Evolutionary conservation across 1,140 invertebrate genomes (phyloP), one percentile per base, ranked within the genome.

Genomic region (Zophobas atratus): DNA sequence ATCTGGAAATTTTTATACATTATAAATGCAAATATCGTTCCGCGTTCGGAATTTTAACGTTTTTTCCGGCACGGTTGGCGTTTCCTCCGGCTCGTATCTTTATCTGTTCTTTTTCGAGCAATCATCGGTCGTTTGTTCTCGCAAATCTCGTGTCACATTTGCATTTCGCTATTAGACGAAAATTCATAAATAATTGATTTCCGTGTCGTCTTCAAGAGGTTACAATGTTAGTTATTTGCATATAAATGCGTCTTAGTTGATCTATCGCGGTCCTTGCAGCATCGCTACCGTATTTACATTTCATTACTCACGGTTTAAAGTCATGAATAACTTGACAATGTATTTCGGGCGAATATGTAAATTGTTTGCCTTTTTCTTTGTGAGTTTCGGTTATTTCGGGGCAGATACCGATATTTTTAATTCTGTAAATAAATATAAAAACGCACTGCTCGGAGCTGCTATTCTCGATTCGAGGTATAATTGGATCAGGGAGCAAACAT

Each of bases 31-130:
- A 73, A 73, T 73, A 73, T 41, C 41, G 39, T 5, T 73, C 20
- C 55, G 71, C 71, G 71, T 73, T 73, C 49, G 55, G 71, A 73
- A 73, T 73, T 73, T 73, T 73, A 73, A 56, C 56, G 71, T 73
- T 73, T 73, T 73, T 55, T 51, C 35, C n/a, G 56, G 71, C 71
- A 73, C 71, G 71, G 56, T 53, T 56, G 71, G 71, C 56, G 41
- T 73, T 73, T 73, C 49, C 43, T 38, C 56, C 20, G 20, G 20
- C 56, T 56, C 35, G 60, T 48, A 20, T 20, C 60, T 38, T 67
- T 32, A 67, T 67, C 60, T 67, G 60, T 67, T 38, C 60, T 67
- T 43, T 67, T 67, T 67, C 6, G 60, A 39, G 60, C 60, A 67
- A 67, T 67, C 60, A 67, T 67, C 60, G 43, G 38, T 43, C 60